Percentiles rank a stretch among this genome's conserved stretches.
These are phyloP conservation scores for Parnassius orleans DNA, from an alignment of 2,888 invertebrate species.

Conservation along the genomic window DNA sequence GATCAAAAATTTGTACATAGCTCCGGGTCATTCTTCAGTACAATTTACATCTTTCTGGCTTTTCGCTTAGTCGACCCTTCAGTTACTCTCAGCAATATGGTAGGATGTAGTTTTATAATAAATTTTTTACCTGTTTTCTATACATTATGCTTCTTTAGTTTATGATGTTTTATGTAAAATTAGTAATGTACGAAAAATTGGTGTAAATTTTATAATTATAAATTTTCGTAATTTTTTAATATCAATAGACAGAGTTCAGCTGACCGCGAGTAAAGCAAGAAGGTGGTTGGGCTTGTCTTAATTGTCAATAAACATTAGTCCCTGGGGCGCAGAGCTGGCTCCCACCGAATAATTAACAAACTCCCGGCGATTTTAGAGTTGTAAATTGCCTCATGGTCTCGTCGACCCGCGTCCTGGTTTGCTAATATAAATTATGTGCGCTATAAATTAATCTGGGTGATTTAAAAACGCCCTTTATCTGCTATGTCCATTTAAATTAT, in stretches of 20 bases:
- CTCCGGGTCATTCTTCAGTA: too few relatives aligned
- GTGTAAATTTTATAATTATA: too few relatives aligned
- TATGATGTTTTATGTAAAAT: too few relatives aligned
- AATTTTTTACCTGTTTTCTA: too few relatives aligned
- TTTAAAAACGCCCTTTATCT: constrained; percentile 66
- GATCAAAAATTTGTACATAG: too few relatives aligned
- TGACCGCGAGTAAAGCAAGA: constrained; percentile 61
- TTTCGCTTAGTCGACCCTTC: too few relatives aligned
- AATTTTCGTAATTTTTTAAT: too few relatives aligned
- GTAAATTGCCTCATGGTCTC: constrained; percentile 79
- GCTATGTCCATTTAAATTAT: constrained; percentile 39
- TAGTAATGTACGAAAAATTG: too few relatives aligned
- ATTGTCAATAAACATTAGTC: constrained; percentile 78
- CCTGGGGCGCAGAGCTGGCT: constrained; percentile 59
- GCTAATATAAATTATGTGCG: constrained; percentile 76
- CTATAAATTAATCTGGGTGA: constrained; percentile 75
- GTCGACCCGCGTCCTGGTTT: constrained; percentile 73
- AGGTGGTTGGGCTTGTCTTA: constrained; percentile 70
- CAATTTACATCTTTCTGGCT: too few relatives aligned
- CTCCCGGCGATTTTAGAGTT: constrained; percentile 80
- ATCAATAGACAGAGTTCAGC: background rate
- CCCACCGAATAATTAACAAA: constrained; percentile 78
- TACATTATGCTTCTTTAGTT: too few relatives aligned
- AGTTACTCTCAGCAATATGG: too few relatives aligned
- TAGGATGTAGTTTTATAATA: too few relatives aligned